Percentiles rank a stretch among this genome's conserved stretches.
These are phyloP conservation scores for Perizoma affinitatum DNA, from an alignment of 2,888 invertebrate genomes.

Conservation along the genomic window DNA sequence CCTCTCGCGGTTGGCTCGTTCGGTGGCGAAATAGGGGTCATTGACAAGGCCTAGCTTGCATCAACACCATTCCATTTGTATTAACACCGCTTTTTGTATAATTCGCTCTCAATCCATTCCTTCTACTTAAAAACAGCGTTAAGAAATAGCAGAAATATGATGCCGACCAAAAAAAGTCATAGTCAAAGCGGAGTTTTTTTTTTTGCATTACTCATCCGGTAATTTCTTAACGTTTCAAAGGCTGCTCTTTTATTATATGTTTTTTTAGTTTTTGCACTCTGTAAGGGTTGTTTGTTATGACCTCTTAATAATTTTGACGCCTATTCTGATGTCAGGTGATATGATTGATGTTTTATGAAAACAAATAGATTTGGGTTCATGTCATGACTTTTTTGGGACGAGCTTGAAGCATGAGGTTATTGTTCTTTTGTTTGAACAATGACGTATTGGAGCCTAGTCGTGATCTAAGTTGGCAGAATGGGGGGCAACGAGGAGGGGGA, in stretches of 20 bases:
- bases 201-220: constrained; percentile 51
- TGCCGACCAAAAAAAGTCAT: constrained; percentile 41
- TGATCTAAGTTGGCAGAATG: constrained; percentile 71
- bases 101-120: constrained; percentile 42
- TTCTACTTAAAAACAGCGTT: constrained; percentile 40
- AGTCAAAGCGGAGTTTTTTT: constrained; percentile 45
- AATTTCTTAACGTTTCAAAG: constrained; percentile 28
- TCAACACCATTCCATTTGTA: constrained; percentile 60
- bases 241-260: constrained; percentile 17
- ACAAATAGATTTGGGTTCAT: constrained; percentile 42
- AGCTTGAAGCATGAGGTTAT: constrained; percentile 41
- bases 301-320: constrained; percentile 45
- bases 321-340: constrained; percentile 34
- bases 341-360: constrained; percentile 46
- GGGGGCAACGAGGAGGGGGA: constrained; percentile 50
- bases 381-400: constrained; percentile 27
- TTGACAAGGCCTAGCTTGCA: constrained; percentile 77
- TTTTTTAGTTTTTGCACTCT: constrained; percentile 23
- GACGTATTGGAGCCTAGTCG: constrained; percentile 58
- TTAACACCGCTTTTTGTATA: constrained; percentile 49
- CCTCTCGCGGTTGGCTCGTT: constrained; percentile 67
- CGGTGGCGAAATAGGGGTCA: constrained; percentile 80
- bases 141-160: constrained; percentile 43
- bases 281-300: constrained; percentile 37
- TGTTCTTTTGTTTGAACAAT: constrained; percentile 54